Evolutionary conservation across 1,140 invertebrate genomes (phyloP), one percentile per base, ranked within the genome.

Genomic region (Anthonomus grandis): DNA sequence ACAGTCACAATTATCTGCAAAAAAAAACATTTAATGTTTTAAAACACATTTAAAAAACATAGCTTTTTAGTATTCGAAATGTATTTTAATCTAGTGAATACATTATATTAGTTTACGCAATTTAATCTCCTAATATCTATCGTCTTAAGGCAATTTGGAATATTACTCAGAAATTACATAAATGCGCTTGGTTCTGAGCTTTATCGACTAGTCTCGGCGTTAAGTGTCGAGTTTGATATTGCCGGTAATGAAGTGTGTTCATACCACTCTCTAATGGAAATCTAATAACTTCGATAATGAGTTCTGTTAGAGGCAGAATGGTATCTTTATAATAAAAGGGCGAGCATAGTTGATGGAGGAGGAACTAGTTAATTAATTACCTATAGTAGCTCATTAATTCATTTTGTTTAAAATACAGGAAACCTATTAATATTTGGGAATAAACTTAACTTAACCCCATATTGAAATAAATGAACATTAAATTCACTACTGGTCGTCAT

Each of bases 1-100:
- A 83, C 80, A 53, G 78, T 75, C 64, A 82, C 78, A 69, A 83
- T 82, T 77, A 83, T 79, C 81, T 83, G 74, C 0, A 77, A 77
- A 55, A 36, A 59, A 53, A 64, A 59, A 15, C 50, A 60, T 58
- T 53, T 45, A 39, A 24, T 34, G 18, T 31, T 22, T 34, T 5
- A n/a, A 27, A 25, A 21, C 39, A 10, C 34, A 31, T 8, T 31
- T 31, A 8, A 31, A 9, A 9, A 31, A 31, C 0, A 8, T n/a
- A 12, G 37, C 37, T 15, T 39, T 39, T 39, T n/a, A n/a, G n/a
- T n/a, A n/a, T n/a, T n/a, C n/a, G n/a, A n/a, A n/a, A n/a, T n/a
- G n/a, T n/a, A n/a, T n/a, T n/a, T n/a, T n/a, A n/a, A n/a, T n/a
- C n/a, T n/a, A n/a, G n/a, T n/a, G n/a, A n/a, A n/a, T n/a, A n/a